Percentiles rank a stretch among this genome's conserved stretches.
Evolutionary conservation across 2,797 vertebrate genomes (phyloP).

Genomic region (Menidia menidia): DNA sequence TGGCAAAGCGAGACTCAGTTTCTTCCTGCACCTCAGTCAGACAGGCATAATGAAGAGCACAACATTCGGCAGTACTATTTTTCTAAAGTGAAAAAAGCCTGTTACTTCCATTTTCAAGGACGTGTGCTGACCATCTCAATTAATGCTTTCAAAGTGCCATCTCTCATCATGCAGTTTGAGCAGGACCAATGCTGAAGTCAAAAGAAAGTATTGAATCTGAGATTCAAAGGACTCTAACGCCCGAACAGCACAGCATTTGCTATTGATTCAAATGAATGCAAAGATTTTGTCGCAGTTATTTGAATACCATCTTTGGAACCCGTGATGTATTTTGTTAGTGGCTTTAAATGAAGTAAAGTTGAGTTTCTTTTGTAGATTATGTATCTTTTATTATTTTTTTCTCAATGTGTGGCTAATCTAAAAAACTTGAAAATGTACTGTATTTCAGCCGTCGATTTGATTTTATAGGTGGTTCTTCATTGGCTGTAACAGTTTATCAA

Average conservation of each 20-base stretch:
- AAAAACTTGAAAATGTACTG: slow-evolving; percentile 17
- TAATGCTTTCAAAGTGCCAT: slow-evolving; percentile 80
- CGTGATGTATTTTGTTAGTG: slow-evolving; percentile 7
- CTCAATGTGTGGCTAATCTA: too few species aligned
- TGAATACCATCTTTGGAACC: slow-evolving; percentile 24
- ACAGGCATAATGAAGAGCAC: slow-evolving; percentile 47
- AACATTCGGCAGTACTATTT: slow-evolving; percentile 64
- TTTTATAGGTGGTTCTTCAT: slow-evolving; percentile 9
- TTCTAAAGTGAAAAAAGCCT: slow-evolving; percentile 52
- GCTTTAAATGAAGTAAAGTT: neutral
- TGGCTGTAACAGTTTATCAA: slow-evolving; percentile 4
- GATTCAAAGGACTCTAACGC: slow-evolving; percentile 59
- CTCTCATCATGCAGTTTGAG: slow-evolving; percentile 74
- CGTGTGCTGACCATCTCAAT: slow-evolving; percentile 70
- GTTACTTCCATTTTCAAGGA: slow-evolving; percentile 55
- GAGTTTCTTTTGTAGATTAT: slow-evolving; percentile 1
- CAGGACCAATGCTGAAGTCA: slow-evolving; percentile 48
- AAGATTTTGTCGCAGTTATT: slow-evolving; percentile 54
- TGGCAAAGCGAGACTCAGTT: slow-evolving; percentile 60
- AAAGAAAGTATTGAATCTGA: slow-evolving; percentile 52
- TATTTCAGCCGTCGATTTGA: slow-evolving; percentile 22
- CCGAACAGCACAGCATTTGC: slow-evolving; percentile 48
- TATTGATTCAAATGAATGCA: slow-evolving; percentile 67
- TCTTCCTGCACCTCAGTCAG: slow-evolving; percentile 46
- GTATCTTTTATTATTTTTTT: too few species aligned